phyloP scores from a whole-genome alignment of 1,140 invertebrate species.

The Littorina saxatilis region DNA sequence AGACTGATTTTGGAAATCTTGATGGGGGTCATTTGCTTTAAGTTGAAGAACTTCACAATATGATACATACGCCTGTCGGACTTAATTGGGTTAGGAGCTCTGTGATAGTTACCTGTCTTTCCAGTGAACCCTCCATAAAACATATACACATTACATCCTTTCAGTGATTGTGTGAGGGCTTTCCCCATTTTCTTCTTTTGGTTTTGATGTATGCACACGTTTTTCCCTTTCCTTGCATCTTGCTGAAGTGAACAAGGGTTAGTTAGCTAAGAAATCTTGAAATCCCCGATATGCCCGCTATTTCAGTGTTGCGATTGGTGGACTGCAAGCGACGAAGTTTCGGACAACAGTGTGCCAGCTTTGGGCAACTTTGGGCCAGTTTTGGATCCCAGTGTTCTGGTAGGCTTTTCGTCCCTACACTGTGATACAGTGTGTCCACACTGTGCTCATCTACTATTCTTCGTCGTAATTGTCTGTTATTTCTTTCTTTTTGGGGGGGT shows the following conservation, averaged over 20 bases:
- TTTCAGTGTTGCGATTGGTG: constrained; percentile 36
- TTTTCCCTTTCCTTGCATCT: constrained; percentile 1
- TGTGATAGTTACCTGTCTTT: too few species aligned
- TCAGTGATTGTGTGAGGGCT: too few species aligned
- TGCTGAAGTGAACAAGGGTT: constrained; percentile 8
- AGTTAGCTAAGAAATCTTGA: constrained; percentile 1
- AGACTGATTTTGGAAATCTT: too few species aligned
- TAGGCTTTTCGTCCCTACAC: not conserved
- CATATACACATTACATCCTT: too few species aligned
- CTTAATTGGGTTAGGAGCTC: too few species aligned
- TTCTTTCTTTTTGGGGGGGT: too few species aligned
- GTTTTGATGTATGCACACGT: constrained; percentile 29
- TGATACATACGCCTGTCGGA: too few species aligned
- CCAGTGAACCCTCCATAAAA: too few species aligned
- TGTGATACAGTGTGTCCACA: not conserved
- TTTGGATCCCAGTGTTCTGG: constrained; percentile 36
- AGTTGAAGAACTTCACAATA: too few species aligned
- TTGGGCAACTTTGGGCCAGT: constrained; percentile 39
- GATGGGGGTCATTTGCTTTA: too few species aligned
- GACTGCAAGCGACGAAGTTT: constrained; percentile 38
- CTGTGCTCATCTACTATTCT: not conserved
- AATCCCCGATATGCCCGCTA: constrained; percentile 9
- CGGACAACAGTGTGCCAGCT: constrained; percentile 36
- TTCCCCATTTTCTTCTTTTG: constrained; percentile 1
- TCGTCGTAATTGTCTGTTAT: not conserved